Evolutionary conservation across 2,888 invertebrate genomes (phyloP).

Genomic region (Eulithis prunata): DNA sequence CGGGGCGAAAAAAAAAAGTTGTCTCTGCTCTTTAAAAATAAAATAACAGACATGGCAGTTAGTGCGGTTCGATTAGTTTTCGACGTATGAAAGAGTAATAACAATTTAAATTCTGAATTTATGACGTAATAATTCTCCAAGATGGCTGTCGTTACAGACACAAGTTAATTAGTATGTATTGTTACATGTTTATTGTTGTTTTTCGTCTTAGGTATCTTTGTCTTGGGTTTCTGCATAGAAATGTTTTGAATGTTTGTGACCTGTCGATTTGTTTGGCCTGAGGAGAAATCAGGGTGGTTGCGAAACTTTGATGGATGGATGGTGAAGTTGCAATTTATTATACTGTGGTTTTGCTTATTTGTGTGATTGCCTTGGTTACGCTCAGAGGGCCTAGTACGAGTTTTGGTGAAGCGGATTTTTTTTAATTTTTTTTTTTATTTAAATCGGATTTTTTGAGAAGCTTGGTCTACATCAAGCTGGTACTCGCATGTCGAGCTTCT

Average conservation of each 20-base stretch:
- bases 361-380: neutral
- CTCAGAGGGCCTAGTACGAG: no score
- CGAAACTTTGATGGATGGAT: conserved; percentile 5
- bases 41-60: conserved; percentile 45
- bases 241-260: conserved; percentile 44
- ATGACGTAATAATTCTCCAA: conserved; percentile 66
- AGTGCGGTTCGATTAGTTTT: conserved; percentile 64
- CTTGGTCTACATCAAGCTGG: no score
- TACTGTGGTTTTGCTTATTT: neutral
- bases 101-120: conserved; percentile 72
- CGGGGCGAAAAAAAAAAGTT: conserved; percentile 24
- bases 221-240: conserved; percentile 44
- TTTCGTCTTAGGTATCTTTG: conserved; percentile 46
- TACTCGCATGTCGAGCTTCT: no score
- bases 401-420: no score
- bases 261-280: conserved; percentile 14
- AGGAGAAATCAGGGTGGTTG: conserved; percentile 16
- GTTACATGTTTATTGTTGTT: conserved; percentile 60
- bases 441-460: no score
- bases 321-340: neutral
- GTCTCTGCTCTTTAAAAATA: conserved; percentile 25
- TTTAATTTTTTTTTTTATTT: no score
- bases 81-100: conserved; percentile 78
- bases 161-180: conserved; percentile 66
- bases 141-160: conserved; percentile 61